Evolutionary conservation across 2,888 invertebrate genomes (phyloP).

Genomic region (Xylota segnis): DNA sequence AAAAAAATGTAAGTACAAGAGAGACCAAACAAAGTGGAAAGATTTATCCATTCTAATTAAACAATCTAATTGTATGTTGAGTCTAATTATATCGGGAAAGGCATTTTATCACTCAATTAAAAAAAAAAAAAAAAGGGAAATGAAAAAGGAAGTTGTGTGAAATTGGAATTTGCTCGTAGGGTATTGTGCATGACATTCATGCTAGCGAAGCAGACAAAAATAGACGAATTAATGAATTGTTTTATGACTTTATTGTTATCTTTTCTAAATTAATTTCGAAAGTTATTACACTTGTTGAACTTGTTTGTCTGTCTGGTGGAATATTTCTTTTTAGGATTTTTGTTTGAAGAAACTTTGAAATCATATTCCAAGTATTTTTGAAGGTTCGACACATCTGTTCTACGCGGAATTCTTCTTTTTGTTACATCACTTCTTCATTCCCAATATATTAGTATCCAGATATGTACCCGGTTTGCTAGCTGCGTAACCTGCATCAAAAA

Average conservation of each 20-base stretch:
- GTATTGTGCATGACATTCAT: not conserved
- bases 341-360: too few species aligned
- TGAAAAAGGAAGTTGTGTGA: not conserved
- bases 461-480: too few species aligned
- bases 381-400: too few species aligned
- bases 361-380: too few species aligned
- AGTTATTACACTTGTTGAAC: too few species aligned
- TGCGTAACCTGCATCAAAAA: too few species aligned
- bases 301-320: too few species aligned
- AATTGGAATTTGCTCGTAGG: not conserved
- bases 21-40: constrained; percentile 11
- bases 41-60: constrained; percentile 33
- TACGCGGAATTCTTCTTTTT: too few species aligned
- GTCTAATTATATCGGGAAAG: constrained; percentile 14
- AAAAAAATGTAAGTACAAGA: not conserved
- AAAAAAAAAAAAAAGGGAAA: constrained; percentile 17
- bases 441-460: too few species aligned
- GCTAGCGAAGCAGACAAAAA: not conserved
- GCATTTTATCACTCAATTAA: constrained; percentile 20
- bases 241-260: not conserved
- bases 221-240: not conserved
- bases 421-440: too few species aligned
- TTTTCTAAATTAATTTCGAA: too few species aligned
- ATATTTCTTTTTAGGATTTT: too few species aligned
- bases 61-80: constrained; percentile 35